Percentiles rank a stretch among this genome's conserved stretches.
Evolutionary conservation across 2,888 invertebrate species (phyloP).

Genomic region (Orchestes rusci): DNA sequence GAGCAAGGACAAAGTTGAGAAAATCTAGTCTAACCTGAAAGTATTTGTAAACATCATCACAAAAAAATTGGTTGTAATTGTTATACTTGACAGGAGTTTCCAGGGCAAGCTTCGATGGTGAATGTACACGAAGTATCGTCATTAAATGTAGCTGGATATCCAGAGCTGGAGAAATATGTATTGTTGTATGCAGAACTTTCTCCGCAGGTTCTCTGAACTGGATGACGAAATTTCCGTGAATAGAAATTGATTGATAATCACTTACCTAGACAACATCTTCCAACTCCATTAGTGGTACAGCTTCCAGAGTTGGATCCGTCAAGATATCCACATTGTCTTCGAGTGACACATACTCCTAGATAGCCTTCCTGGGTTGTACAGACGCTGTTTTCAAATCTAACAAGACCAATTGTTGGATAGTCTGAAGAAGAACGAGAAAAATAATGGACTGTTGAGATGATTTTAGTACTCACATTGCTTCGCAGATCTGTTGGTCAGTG

Average conservation of each 20-base stretch:
- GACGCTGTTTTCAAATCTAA: slow-evolving; percentile 63
- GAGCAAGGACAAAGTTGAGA: slow-evolving; percentile 61
- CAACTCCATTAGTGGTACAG: slow-evolving; percentile 61
- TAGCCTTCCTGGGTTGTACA: slow-evolving; percentile 61
- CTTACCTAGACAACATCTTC: slow-evolving; percentile 77
- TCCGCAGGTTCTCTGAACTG: slow-evolving; percentile 70
- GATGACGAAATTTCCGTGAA: not conserved
- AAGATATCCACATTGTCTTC: slow-evolving; percentile 61
- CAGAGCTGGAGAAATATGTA: slow-evolving; percentile 75
- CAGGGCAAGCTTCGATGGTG: slow-evolving; percentile 62
- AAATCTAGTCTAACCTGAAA: slow-evolving; percentile 71
- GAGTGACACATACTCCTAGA: slow-evolving; percentile 67
- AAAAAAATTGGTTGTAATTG: not conserved
- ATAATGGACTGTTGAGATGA: no score
- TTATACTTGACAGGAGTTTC: slow-evolving; percentile 61
- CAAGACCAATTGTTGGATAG: slow-evolving; percentile 46
- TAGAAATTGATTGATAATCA: not conserved
- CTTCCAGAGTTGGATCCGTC: slow-evolving; percentile 64
- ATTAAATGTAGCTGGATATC: slow-evolving; percentile 63
- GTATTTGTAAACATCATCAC: not conserved
- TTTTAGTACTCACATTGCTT: no score
- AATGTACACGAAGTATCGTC: slow-evolving; percentile 66
- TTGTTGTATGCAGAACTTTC: slow-evolving; percentile 65
- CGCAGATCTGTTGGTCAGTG: no score
- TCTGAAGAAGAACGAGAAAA: slow-evolving; percentile 29